Base-by-base conservation (phyloP, 2,113 vertebrate genomes). In the Microcebus jonahi region DNA sequence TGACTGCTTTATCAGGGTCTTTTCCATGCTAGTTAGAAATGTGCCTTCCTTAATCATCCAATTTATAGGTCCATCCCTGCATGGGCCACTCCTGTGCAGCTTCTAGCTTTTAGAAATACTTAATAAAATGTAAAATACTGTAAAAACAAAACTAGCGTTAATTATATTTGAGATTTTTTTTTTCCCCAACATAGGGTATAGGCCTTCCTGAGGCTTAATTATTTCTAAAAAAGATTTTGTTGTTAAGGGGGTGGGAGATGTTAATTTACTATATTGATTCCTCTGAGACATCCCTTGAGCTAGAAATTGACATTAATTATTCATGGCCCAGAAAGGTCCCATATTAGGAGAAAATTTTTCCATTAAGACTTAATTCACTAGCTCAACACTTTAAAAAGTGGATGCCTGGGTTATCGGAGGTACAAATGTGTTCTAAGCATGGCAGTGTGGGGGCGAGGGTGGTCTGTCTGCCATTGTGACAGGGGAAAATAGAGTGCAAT, bases 201-300 rank as follows among this genome's bases (percentile, higher is more conserved):
- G 70, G 75, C 42, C 67, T 97, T 95, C 29, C 39, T 91, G 90
- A 91, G 88, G 76, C 85, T 98, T 98, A 97, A 97, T 97, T 98
- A 97, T 94, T 94, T 59, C 50, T 42, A 71, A 97, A 95, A 97
- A 98, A 97, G 84, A 96, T 96, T 89, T 97, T 63, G 31, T 96
- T 97, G 92, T 97, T 97, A 63, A 93, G 95, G 93, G 48, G 39
- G 18, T 10, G 48, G 68, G 81, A 88, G 86, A 97, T 97, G 97
- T 98, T 81, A 98, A 98, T 98, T 98, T 98, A 97, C 97, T 70
- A 65, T 95, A 97, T 91, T 97, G 98, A 98, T 98, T 98, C 88
- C 90, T 97, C 92, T 93, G 93, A 96, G 97, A 97, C 92, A 97
- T 95, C 86, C 97, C 85, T 97, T 97, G 97, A 98, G 98, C 95